phyloP scores from a whole-genome alignment of 2,797 vertebrate genomes.

The Decapterus maruadsi region DNA sequence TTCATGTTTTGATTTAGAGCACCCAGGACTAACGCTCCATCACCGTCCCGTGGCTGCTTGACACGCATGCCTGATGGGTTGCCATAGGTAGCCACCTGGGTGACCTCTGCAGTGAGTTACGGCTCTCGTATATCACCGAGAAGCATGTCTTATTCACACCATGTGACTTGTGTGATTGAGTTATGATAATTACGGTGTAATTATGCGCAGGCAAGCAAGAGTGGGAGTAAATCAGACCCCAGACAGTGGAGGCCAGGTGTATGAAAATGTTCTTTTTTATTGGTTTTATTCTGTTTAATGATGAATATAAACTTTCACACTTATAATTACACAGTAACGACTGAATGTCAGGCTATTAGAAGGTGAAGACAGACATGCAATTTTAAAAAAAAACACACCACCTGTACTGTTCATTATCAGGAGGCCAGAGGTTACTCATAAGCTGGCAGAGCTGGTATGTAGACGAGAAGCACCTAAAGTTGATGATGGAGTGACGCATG shows the following conservation, averaged over 20 bases:
- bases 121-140: conserved; percentile 26
- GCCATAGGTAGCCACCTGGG: neutral
- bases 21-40: neutral
- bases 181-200: conserved; percentile 28
- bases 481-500: conserved; percentile 64
- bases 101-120: conserved; percentile 34
- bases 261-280: neutral
- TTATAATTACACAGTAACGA: conserved; percentile 43
- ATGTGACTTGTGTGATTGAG: conserved; percentile 12
- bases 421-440: conserved; percentile 26
- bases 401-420: conserved; percentile 35
- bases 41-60: neutral
- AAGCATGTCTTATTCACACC: conserved; percentile 13
- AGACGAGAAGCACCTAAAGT: conserved; percentile 20
- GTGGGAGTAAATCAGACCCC: conserved; percentile 29
- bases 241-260: neutral
- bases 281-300: conserved; percentile 13
- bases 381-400: conserved; percentile 28
- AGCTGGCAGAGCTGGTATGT: conserved; percentile 2
- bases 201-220: neutral
- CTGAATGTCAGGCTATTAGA: conserved; percentile 50
- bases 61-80: conserved; percentile 2
- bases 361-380: conserved; percentile 59
- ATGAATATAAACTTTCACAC: neutral
- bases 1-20: neutral